Conservation (phyloP, 2,113 vertebrate genomes). For the Hemiscyllium ocellatum region DNA sequence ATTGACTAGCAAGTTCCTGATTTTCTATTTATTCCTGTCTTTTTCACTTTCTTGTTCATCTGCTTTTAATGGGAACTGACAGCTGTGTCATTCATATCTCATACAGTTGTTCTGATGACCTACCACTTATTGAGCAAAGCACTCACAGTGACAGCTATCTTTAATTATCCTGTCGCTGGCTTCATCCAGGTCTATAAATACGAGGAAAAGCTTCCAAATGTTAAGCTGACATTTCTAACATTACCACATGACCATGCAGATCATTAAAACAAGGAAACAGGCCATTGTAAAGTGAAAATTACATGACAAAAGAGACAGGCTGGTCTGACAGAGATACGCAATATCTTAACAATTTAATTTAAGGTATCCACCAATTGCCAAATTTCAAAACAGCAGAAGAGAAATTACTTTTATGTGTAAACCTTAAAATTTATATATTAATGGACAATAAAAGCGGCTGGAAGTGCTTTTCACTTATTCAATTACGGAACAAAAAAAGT, state of each 20-base stretch:
- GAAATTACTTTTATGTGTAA: neutral
- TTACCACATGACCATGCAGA: conserved; percentile 42
- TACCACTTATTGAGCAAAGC: neutral
- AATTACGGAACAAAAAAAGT: neutral
- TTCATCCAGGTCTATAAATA: conserved; percentile 42
- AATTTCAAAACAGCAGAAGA: neutral
- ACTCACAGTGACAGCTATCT: conserved; percentile 42
- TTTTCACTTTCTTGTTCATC: neutral
- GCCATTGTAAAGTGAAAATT: conserved; percentile 43
- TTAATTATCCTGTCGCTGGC: conserved; percentile 45
- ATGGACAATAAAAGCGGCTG: neutral
- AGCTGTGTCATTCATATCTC: conserved; percentile 7
- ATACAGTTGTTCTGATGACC: conserved; percentile 3
- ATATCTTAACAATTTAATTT: conserved; percentile 5
- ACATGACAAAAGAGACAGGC: conserved; percentile 39
- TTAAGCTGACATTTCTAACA: conserved; percentile 39
- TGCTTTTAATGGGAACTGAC: neutral
- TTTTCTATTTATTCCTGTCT: neutral
- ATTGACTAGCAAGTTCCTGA: neutral
- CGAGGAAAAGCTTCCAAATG: conserved; percentile 44
- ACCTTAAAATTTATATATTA: neutral
- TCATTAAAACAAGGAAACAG: conserved; percentile 33
- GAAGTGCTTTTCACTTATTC: neutral
- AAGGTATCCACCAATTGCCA: neutral
- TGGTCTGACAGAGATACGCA: neutral